Evolutionary conservation across 2,113 vertebrate genomes (phyloP), one percentile per base, ranked within the genome.

Genomic region (Epinephelus lanceolatus): DNA sequence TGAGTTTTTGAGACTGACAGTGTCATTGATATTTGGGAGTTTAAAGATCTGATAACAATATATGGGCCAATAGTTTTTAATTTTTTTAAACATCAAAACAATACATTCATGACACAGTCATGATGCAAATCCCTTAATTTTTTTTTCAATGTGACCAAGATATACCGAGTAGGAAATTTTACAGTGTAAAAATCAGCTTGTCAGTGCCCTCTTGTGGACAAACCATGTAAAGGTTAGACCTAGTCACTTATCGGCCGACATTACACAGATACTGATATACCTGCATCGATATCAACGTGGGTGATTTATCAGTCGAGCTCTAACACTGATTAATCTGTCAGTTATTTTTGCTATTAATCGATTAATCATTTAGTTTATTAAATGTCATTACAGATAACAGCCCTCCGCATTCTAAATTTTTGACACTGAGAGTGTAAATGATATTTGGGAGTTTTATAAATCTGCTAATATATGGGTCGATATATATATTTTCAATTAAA

Each of bases 171-270:
- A 51, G 8, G 21, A 13, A 2, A 59, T 37, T 63, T 63, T 12
- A 37, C 10, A 56, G 55, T 2, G 6, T 19, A 21, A 49, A 60
- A 6, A 33, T 37, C 23, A 30, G 21, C 55, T 37, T 61, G 18
- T 45, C 33, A n/a, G 61, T n/a, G 40, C 52, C 56, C 62, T 66
- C 62, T 77, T 62, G 37, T 47, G 62, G 63, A 57, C 19, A 77
- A 47, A 68, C 25, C 30, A 23, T n/a, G 19, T 15, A 59, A 47
- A 67, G 18, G 8, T 21, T 18, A 66, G 7, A 71, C 10, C 11
- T 4, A 45, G 8, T 9, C 10, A 10, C 11, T 11, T 42, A 42
- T 42, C 42, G n/a, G 10, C 21, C 11, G 10, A 13, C 11, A 12
- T 56, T n/a, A 55, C 19, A 23, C 11, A 4, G 55, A 56, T 56